Evolutionary conservation across 2,113 vertebrate genomes (phyloP), one percentile per base, ranked within the genome.

Genomic region (Hassar affinis): DNA sequence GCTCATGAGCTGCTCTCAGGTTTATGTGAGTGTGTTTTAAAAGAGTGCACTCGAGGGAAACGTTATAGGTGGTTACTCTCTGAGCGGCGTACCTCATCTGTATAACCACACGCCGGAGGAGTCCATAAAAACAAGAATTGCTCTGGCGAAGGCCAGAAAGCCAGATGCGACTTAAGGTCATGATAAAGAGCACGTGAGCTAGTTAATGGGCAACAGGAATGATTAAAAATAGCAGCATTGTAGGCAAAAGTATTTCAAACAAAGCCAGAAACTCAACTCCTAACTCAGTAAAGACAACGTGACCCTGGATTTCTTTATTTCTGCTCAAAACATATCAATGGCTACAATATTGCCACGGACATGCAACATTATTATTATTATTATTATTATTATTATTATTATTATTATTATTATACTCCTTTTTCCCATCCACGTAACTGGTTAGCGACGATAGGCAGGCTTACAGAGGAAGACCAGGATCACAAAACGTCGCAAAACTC

Each of bases 1-100:
- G 81, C 84, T 86, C 79, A 59, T 59, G 56, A 82, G 86, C 85
- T 80, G 42, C 78, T 74, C 81, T 64, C 38, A 62, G 33, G 75
- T 90, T 89, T 88, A 84, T 86, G 78, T 74, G 79, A 88, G 84
- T 80, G 47, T 62, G 80, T 87, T 80, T 89, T 75, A 84, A 81
- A 90, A 78, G 79, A 85, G 85, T 74, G 42, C 27, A 6, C 71
- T 80, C 78, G 4, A 83, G 77, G 83, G 86, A 89, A 83, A 89
- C 86, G 87, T 88, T 84, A 81, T 78, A 69, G 78, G 80, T 82
- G 85, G 79, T 77, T 86, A 82, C 83, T 86, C 75, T 79, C 17
- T n/a, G 80, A 62, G 79, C 49, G 74, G 66, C 57, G 18, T 78
- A 84, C 76, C 83, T 84, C 83, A 84, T 79, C 83, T 79, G 69